Evolutionary conservation across 1,140 invertebrate species (phyloP).

Genomic region (Phenacoccus solenopsis): DNA sequence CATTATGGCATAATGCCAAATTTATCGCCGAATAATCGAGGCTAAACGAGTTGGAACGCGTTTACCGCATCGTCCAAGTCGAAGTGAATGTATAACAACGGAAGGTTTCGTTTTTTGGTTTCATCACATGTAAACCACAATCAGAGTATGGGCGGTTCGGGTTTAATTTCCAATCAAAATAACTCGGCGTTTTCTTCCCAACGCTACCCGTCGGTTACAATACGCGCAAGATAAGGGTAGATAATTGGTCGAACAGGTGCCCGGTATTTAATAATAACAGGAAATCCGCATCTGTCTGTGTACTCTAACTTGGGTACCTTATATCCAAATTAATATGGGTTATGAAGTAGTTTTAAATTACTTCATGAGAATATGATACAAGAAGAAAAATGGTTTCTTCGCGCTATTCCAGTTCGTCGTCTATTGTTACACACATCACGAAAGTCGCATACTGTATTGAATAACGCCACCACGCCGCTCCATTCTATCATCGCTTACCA

Average conservation of each 20-base stretch:
- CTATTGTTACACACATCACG: neutral
- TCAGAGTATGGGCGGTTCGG: too few relatives aligned
- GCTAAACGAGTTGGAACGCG: neutral
- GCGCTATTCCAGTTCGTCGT: neutral
- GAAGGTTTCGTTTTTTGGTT: too few relatives aligned
- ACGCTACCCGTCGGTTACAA: too few relatives aligned
- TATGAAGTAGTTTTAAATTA: conserved; percentile 3
- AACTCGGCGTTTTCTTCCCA: too few relatives aligned
- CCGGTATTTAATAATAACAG: neutral
- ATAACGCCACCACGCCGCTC: neutral
- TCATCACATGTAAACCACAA: too few relatives aligned
- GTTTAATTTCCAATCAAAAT: too few relatives aligned
- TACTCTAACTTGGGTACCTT: neutral
- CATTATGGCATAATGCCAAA: neutral
- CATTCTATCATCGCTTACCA: neutral
- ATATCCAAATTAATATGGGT: conserved; percentile 2
- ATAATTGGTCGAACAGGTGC: too few relatives aligned
- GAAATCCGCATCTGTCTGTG: neutral
- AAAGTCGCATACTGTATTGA: neutral
- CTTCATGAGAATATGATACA: neutral
- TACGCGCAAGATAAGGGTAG: too few relatives aligned
- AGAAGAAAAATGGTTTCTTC: neutral
- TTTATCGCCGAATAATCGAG: neutral
- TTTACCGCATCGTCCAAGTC: neutral
- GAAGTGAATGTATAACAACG: neutral